Evolutionary conservation across 2,888 invertebrate species (phyloP), one percentile per base, ranked within the genome.

Genomic region (Tyria jacobaeae): DNA sequence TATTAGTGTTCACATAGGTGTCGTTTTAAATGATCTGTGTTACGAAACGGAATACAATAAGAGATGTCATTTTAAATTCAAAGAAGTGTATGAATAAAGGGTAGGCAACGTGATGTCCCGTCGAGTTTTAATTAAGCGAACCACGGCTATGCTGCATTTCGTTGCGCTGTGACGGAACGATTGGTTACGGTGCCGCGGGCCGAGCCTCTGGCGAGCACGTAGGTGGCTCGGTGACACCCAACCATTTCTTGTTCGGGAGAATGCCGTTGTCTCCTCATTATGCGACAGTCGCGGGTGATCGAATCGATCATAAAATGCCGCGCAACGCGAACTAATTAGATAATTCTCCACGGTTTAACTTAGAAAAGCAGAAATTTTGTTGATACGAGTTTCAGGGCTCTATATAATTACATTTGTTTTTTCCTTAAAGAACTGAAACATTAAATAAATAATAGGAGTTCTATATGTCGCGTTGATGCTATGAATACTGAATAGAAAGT

Each of bases 91-190:
- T 81, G 84, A 80, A 82, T 83, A 71, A 74, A 75, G 82, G 85
- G 83, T 86, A 84, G 84, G 81, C 83, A 88, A 88, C 87, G 86
- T 89, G 90, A 87, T 83, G 88, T 89, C 88, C 89, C 89, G 87
- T 88, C 87, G 89, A 81, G 84, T 90, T 91, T 92, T 92, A 92
- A 93, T 92, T 92, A 92, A 90, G 85, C 89, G 85, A 76, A 86
- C 88, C 91, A 86, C 83, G 83, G 85, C 78, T 80, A 79, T 84
- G 83, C 86, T 88, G 89, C 88, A 84, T 91, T 90, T 90, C 72
- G 88, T 88, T 75, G 85, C 85, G 80, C 87, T 89, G 89, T 91
- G 91, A 90, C 92, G 86, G 80, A 92, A 79, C 88, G 83, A 93
- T 94, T 87, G 84, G 92, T 89, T 89, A 84, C 90, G 86, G 87